Conservation (phyloP, 2,888 invertebrate genomes). For the Hypena proboscidalis region DNA sequence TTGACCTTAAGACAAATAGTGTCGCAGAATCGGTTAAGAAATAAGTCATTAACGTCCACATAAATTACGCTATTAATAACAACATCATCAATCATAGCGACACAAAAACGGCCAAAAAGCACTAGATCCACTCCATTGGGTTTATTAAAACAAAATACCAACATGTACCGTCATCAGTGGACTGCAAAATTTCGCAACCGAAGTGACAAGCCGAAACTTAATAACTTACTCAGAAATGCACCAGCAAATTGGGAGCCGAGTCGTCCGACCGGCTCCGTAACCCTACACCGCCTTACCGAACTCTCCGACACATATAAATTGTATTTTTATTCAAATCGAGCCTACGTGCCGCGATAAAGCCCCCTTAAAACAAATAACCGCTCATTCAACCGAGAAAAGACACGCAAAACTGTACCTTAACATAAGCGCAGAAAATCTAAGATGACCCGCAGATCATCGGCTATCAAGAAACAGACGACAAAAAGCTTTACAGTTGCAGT, state of each 20-base stretch:
- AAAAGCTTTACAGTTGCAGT: conserved; percentile 69
- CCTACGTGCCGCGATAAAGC: conserved; percentile 81
- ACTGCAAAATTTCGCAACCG: conserved; percentile 81
- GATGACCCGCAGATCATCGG: conserved; percentile 32
- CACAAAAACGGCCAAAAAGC: conserved; percentile 37
- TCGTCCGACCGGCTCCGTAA: conserved; percentile 78
- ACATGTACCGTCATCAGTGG: conserved; percentile 51
- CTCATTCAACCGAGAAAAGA: conserved; percentile 55
- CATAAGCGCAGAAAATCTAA: conserved; percentile 50
- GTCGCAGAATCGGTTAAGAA: conserved; percentile 27
- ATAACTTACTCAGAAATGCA: conserved; percentile 84
- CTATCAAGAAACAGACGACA: conserved; percentile 58
- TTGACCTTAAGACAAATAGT: conserved; percentile 27
- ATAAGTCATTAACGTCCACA: conserved; percentile 34
- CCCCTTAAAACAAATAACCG: conserved; percentile 81
- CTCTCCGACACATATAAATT: conserved; percentile 83
- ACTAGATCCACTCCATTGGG: conserved; percentile 45
- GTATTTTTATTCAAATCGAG: conserved; percentile 84
- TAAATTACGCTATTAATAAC: conserved; percentile 34
- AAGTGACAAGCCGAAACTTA: conserved; percentile 84
- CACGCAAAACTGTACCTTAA: conserved; percentile 58
- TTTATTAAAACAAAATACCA: conserved; percentile 48
- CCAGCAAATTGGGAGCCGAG: conserved; percentile 82
- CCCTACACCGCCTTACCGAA: conserved; percentile 77
- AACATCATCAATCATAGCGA: conserved; percentile 35